A percentile compares a stretch with the other conserved stretches of the same genome.
These are phyloP conservation scores for Zoanthus sansibaricus DNA, from an alignment of 92 coral and sea anemone genomes.

Conservation along the genomic window DNA sequence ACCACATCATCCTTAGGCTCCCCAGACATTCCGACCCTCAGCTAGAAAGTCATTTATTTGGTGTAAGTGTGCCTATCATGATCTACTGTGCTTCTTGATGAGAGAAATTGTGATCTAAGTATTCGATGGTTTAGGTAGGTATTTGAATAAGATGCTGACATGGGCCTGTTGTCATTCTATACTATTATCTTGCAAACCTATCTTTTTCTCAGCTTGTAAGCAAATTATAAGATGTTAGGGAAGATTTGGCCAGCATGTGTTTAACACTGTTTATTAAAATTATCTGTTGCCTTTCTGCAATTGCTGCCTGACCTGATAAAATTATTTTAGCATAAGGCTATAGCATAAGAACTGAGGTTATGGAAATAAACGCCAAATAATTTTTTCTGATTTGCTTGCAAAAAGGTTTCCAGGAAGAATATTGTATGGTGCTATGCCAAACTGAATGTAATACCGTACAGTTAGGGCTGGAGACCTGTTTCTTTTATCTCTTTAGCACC, in stretches of 20 bases:
- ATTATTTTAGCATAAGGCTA: not conserved
- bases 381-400: not conserved
- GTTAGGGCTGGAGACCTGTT: slow-evolving; percentile 50
- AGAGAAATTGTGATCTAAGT: slow-evolving; percentile 9
- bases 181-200: slow-evolving; percentile 42
- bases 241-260: not conserved
- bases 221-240: slow-evolving; percentile 1
- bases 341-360: not conserved
- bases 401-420: slow-evolving; percentile 25
- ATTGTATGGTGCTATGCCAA: slow-evolving; percentile 50
- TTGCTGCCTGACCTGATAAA: not conserved
- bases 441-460: slow-evolving; percentile 60
- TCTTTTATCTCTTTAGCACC: too few species aligned
- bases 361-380: not conserved
- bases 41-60: not conserved
- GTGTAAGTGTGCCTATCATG: not conserved
- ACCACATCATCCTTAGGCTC: not conserved
- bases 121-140: slow-evolving; percentile 13
- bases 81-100: not conserved
- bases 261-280: not conserved
- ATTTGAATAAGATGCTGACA: slow-evolving; percentile 41
- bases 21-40: not conserved
- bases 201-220: slow-evolving; percentile 55
- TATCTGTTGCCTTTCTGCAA: not conserved
- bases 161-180: slow-evolving; percentile 51